Percentiles rank a stretch among this genome's conserved stretches.
Conservation (phyloP, 35 echinoderm and acorn worm species). For the Ophiothrix spiculata region DNA sequence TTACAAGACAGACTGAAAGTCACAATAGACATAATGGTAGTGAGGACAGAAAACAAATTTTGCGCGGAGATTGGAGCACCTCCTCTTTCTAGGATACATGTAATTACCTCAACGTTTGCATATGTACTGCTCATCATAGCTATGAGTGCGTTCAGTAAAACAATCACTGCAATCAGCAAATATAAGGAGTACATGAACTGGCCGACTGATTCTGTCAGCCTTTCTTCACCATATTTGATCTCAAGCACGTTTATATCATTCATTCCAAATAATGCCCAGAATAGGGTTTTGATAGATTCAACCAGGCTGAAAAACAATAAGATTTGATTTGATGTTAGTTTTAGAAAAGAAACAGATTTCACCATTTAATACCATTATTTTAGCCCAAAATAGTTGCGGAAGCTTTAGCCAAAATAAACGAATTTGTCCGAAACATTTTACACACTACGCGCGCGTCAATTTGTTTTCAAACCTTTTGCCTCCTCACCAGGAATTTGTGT, state of each 20-base stretch:
- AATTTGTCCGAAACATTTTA: too few species aligned
- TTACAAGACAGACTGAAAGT: neutral
- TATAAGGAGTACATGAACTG: slow-evolving; percentile 36
- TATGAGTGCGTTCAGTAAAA: slow-evolving; percentile 63
- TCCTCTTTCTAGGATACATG: neutral
- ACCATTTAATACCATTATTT: too few species aligned
- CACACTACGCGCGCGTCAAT: too few species aligned
- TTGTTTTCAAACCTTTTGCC: too few species aligned
- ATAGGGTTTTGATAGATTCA: slow-evolving; percentile 32
- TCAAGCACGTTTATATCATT: neutral
- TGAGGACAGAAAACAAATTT: too few species aligned
- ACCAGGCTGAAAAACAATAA: slow-evolving; percentile 3
- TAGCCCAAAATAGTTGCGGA: too few species aligned
- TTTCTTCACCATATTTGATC: neutral
- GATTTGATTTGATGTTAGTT: too few species aligned
- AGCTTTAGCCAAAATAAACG: too few species aligned
- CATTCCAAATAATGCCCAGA: slow-evolving; percentile 56
- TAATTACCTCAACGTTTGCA: slow-evolving; percentile 47
- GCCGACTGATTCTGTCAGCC: slow-evolving; percentile 33
- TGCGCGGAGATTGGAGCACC: neutral
- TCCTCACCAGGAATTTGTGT: too few species aligned
- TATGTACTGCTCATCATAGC: slow-evolving; percentile 80
- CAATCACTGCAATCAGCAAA: slow-evolving; percentile 34
- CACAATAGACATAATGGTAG: too few species aligned
- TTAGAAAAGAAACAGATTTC: too few species aligned